A percentile compares a stretch with the other conserved stretches of the same genome.
These are phyloP conservation scores for Dicentrarchus labrax DNA, from an alignment of 2,113 vertebrate genomes.

Conservation along the genomic window DNA sequence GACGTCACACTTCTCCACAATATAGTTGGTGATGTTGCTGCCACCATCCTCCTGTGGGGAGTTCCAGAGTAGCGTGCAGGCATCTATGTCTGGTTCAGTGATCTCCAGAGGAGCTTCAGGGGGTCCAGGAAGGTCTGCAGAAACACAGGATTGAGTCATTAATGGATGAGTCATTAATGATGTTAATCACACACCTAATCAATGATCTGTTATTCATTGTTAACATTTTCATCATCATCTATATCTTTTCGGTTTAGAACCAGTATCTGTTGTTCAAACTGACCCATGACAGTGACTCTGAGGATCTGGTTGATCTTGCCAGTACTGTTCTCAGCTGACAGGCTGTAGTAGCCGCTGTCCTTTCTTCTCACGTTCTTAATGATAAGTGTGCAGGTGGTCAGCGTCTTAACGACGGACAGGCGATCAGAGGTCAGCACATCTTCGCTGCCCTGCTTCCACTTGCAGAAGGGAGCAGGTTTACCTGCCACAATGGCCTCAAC, in stretches of 20 bases:
- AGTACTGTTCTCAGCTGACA: constrained; percentile 93
- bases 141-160: constrained; percentile 1
- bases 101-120: constrained; percentile 94
- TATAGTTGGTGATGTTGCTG: constrained; percentile 96
- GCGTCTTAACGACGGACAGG: constrained; percentile 90
- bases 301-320: constrained; percentile 92
- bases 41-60: constrained; percentile 95
- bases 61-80: constrained; percentile 95
- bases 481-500: constrained; percentile 95
- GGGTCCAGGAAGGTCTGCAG: constrained; percentile 94
- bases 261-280: constrained; percentile 24
- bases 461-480: constrained; percentile 92
- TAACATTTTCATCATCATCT: background rate
- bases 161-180: background rate
- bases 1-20: constrained; percentile 97
- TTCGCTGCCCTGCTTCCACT: constrained; percentile 92
- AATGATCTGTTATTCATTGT: background rate
- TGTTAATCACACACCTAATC: background rate
- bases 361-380: constrained; percentile 94
- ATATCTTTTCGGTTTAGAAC: background rate
- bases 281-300: constrained; percentile 93
- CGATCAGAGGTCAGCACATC: constrained; percentile 93
- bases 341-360: constrained; percentile 94
- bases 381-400: constrained; percentile 88
- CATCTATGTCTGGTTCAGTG: constrained; percentile 92